Evolutionary conservation across 2,888 invertebrate species (phyloP).

Genomic region (Steinernema carpocapsae): DNA sequence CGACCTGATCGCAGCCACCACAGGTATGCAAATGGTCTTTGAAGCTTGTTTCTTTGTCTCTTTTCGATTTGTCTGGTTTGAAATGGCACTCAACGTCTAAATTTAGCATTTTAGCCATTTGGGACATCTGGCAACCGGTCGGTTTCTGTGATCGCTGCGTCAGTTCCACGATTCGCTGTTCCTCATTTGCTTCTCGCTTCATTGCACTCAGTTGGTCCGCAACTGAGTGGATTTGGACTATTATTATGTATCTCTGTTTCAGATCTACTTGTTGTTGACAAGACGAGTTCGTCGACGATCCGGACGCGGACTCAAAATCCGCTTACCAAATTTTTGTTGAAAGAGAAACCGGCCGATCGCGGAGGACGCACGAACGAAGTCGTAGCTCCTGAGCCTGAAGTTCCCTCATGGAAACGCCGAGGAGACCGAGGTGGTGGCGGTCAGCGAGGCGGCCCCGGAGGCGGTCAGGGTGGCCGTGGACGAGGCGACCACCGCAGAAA

Average conservation of each 20-base stretch:
- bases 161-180: no score
- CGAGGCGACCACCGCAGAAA: constrained; percentile 33
- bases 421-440: constrained; percentile 39
- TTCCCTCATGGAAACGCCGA: constrained; percentile 29
- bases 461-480: constrained; percentile 35
- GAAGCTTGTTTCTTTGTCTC: neutral
- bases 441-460: constrained; percentile 17
- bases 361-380: constrained; percentile 45
- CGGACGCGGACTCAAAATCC: constrained; percentile 37
- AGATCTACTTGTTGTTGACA: constrained; percentile 42
- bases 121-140: no score
- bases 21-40: no score
- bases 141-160: no score
- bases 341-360: constrained; percentile 42
- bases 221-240: no score
- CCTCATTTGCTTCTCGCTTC: no score
- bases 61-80: neutral
- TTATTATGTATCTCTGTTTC: neutral
- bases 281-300: constrained; percentile 36
- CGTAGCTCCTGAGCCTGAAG: constrained; percentile 39
- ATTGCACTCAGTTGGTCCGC: no score
- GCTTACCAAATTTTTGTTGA: constrained; percentile 37
- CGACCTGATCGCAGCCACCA: constrained; percentile 53
- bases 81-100: no score
- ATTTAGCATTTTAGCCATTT: no score